phyloP scores from a whole-genome alignment of 2,888 invertebrate species.

The Priocnemis perturbator region DNA sequence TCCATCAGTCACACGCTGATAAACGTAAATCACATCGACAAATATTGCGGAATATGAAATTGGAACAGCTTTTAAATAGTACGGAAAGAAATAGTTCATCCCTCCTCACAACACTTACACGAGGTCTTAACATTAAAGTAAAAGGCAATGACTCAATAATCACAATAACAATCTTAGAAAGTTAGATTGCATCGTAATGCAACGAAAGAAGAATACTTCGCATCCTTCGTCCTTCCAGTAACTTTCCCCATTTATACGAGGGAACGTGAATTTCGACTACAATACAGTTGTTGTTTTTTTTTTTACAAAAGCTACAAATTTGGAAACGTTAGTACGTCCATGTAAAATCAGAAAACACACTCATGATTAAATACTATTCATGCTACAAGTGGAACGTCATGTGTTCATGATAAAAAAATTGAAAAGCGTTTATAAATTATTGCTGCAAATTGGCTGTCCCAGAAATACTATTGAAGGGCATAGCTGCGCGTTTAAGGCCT shows the following conservation, averaged over 20 bases:
- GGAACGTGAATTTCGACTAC: conserved; percentile 27
- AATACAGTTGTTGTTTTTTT: background rate
- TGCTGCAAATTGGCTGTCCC: conserved; percentile 19
- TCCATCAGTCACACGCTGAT: conserved; percentile 17
- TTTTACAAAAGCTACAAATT: conserved; percentile 15
- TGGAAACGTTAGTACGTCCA: conserved; percentile 3
- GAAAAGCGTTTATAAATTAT: conserved; percentile 17
- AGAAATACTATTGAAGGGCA: conserved; percentile 30
- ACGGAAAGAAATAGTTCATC: conserved; percentile 12
- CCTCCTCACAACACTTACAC: conserved; percentile 14
- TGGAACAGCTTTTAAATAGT: conserved; percentile 29
- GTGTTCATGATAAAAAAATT: conserved; percentile 22
- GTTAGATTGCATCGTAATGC: conserved; percentile 20
- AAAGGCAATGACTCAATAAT: conserved; percentile 39
- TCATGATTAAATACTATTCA: conserved; percentile 17
- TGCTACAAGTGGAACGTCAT: conserved; percentile 33
- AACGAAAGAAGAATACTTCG: conserved; percentile 8
- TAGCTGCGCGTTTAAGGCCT: conserved; percentile 24
- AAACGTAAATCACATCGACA: conserved; percentile 16
- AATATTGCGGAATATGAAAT: conserved; percentile 20
- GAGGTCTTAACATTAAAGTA: conserved; percentile 34
- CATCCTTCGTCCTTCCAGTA: conserved; percentile 12
- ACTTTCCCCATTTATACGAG: conserved; percentile 18
- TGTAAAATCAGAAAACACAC: conserved; percentile 16
- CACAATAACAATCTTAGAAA: conserved; percentile 22